Conservation (phyloP, 2,113 vertebrate genomes). For the Manacus vitellinus region DNA sequence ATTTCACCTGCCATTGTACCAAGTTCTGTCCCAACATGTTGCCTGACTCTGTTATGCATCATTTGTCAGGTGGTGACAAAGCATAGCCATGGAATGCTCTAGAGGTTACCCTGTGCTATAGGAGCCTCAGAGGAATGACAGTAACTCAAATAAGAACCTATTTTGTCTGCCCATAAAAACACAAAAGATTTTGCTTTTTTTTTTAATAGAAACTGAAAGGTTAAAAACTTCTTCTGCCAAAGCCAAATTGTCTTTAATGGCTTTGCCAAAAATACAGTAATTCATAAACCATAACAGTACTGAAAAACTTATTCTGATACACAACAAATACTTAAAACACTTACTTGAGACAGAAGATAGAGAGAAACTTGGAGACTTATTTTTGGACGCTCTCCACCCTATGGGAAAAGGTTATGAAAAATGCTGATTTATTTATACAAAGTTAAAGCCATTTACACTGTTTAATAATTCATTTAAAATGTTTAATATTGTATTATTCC, state of each 20-base stretch:
- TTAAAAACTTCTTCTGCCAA: background rate
- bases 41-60: accelerated
- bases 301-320: background rate
- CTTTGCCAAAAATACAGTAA: background rate
- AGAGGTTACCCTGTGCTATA: background rate
- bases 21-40: background rate
- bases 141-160: background rate
- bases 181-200: background rate
- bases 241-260: background rate
- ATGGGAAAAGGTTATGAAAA: background rate
- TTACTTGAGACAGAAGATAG: constrained; percentile 96
- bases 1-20: background rate
- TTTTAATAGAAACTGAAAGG: background rate
- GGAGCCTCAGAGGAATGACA: background rate
- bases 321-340: constrained; percentile 4
- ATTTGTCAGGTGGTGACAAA: background rate
- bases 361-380: constrained; percentile 96
- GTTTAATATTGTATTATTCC: background rate
- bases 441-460: background rate
- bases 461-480: background rate
- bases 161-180: background rate
- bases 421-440: background rate
- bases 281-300: background rate
- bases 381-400: constrained; percentile 90
- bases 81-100: background rate